Conservation (phyloP, 2,888 invertebrate species). For the Cheilosia variabilis region DNA sequence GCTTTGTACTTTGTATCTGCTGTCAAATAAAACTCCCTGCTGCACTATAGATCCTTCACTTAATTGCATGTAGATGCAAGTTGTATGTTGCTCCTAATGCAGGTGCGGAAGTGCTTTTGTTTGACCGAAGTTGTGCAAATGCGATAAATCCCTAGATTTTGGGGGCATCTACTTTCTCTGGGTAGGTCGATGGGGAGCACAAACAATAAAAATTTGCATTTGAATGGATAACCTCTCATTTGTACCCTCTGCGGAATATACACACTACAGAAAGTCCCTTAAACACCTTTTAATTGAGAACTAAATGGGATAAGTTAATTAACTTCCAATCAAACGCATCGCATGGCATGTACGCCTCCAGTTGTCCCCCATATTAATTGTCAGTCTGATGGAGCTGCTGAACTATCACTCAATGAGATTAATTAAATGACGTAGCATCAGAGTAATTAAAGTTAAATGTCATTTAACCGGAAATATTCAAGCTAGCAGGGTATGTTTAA, state of each 20-base stretch:
- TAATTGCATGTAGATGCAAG: constrained; percentile 23
- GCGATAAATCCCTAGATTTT: constrained; percentile 35
- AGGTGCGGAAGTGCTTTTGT: constrained; percentile 19
- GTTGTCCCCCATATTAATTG: constrained; percentile 16
- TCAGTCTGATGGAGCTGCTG: constrained; percentile 1
- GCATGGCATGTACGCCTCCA: not conserved
- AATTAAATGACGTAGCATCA: constrained; percentile 37
- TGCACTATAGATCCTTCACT: constrained; percentile 38
- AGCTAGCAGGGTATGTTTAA: not conserved
- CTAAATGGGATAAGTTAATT: constrained; percentile 42
- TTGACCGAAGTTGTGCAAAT: constrained; percentile 24
- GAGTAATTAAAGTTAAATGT: constrained; percentile 26
- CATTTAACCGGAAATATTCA: not conserved
- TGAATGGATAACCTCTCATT: constrained; percentile 11
- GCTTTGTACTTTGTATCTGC: constrained; percentile 4
- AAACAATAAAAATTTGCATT: constrained; percentile 35
- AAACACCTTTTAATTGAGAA: constrained; percentile 35
- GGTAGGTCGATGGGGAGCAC: not conserved
- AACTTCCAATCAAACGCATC: constrained; percentile 27
- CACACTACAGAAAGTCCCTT: not conserved
- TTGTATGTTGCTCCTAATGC: not conserved
- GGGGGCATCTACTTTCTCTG: constrained; percentile 11
- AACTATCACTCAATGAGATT: constrained; percentile 38
- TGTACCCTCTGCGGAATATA: not conserved
- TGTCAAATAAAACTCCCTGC: constrained; percentile 2